Conservation (phyloP, 2,797 vertebrate species). For the Oryzias dopingdopingensis region DNA sequence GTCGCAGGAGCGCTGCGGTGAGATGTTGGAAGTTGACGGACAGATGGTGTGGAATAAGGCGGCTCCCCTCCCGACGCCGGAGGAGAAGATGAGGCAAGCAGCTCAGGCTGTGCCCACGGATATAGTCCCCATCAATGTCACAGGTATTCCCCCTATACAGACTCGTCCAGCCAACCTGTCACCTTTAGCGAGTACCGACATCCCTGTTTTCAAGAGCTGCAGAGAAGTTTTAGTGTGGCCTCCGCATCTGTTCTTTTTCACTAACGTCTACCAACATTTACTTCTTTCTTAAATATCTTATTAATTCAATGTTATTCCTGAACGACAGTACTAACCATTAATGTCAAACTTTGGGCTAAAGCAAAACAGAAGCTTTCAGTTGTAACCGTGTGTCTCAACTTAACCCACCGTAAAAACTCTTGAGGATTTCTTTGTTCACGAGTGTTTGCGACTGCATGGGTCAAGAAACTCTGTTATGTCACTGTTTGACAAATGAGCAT, state of each 20-base stretch:
- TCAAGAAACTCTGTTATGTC: conserved; percentile 49
- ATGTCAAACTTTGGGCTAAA: too few relatives aligned
- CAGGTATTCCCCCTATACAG: conserved; percentile 76
- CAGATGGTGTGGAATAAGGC: conserved; percentile 75
- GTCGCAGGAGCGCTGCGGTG: conserved; percentile 70
- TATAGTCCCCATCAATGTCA: conserved; percentile 90
- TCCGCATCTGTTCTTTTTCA: not conserved
- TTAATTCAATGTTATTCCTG: too few relatives aligned
- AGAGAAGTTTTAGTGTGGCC: not conserved
- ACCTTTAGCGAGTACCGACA: conserved; percentile 10
- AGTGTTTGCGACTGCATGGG: conserved; percentile 45
- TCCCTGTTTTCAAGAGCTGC: too few relatives aligned
- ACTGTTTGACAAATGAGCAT: conserved; percentile 49
- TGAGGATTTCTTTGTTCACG: conserved; percentile 4
- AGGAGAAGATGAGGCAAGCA: conserved; percentile 94
- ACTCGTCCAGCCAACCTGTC: not conserved
- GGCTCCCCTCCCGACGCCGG: conserved; percentile 74
- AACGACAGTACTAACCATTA: too few relatives aligned
- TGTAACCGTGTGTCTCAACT: too few relatives aligned
- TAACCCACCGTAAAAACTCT: too few relatives aligned
- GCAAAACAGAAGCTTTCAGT: too few relatives aligned
- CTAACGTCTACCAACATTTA: too few relatives aligned
- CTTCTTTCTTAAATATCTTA: too few relatives aligned
- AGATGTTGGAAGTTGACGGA: conserved; percentile 60
- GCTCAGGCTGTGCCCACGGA: conserved; percentile 90